A percentile compares a stretch with the other conserved stretches of the same genome.
Evolutionary conservation across 2,113 vertebrate genomes (phyloP).

Genomic region (Lampris megalopsis): DNA sequence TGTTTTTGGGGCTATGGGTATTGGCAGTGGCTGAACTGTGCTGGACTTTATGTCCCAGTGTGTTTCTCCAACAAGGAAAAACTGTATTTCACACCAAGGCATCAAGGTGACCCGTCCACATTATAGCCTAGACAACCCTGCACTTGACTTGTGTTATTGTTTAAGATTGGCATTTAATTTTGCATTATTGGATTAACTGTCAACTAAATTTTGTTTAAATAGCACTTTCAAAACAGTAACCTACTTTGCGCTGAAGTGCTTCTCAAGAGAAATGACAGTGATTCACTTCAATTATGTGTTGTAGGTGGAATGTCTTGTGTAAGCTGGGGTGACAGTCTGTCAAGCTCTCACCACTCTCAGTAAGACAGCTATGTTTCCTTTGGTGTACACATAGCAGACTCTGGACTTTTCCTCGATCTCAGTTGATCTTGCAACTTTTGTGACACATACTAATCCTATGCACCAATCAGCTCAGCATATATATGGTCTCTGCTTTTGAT

Average conservation of each 20-base stretch:
- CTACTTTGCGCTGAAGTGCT: no score
- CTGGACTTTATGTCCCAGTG: background rate
- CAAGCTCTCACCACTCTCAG: background rate
- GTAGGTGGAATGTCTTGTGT: background rate
- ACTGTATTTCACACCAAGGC: background rate
- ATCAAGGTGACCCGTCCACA: background rate
- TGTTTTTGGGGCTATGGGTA: slow-evolving; percentile 8
- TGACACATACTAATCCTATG: slow-evolving; percentile 7
- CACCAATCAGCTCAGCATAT: background rate
- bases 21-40: slow-evolving; percentile 10
- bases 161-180: background rate
- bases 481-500: slow-evolving; percentile 27
- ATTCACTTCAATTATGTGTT: background rate
- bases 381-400: no score
- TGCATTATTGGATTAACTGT: background rate
- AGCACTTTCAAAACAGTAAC: no score
- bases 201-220: no score
- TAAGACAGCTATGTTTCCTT: no score
- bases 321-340: background rate
- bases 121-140: background rate
- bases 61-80: background rate
- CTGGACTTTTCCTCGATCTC: no score
- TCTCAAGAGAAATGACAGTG: background rate
- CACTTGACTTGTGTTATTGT: background rate
- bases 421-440: background rate